Conservation (phyloP, 2,797 vertebrate species). For the Notamacropus eugenii region DNA sequence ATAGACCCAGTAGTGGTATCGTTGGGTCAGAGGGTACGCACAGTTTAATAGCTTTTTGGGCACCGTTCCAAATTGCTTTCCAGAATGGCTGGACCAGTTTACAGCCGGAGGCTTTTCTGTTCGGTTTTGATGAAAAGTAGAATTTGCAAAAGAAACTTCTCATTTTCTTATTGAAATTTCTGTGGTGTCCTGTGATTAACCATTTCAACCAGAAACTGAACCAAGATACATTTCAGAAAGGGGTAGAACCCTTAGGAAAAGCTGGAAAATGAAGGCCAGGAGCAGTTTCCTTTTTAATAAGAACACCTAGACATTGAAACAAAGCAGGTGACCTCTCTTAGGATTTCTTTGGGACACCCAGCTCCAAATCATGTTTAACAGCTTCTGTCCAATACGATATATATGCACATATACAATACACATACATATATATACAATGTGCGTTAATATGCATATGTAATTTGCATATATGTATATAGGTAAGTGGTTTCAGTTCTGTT, state of each 20-base stretch:
- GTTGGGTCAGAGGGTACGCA: not conserved
- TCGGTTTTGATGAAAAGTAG: not conserved
- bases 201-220: not conserved
- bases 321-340: not conserved
- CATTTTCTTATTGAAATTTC: not conserved
- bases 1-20: not conserved
- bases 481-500: not conserved
- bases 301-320: not conserved
- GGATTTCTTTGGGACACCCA: not conserved
- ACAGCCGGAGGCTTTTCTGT: not conserved
- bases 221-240: not conserved
- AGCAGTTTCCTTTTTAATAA: not conserved
- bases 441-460: not conserved
- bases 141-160: not conserved
- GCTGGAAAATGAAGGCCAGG: not conserved
- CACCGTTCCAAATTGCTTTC: not conserved
- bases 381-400: not conserved
- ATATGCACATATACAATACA: not conserved
- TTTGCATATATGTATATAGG: not conserved
- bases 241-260: not conserved
- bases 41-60: not conserved
- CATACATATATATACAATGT: not conserved
- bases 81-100: not conserved
- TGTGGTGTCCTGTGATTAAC: not conserved
- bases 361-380: not conserved